Conservation (phyloP, 2,797 vertebrate genomes). For the Tokudaia tokunoshimensis region DNA sequence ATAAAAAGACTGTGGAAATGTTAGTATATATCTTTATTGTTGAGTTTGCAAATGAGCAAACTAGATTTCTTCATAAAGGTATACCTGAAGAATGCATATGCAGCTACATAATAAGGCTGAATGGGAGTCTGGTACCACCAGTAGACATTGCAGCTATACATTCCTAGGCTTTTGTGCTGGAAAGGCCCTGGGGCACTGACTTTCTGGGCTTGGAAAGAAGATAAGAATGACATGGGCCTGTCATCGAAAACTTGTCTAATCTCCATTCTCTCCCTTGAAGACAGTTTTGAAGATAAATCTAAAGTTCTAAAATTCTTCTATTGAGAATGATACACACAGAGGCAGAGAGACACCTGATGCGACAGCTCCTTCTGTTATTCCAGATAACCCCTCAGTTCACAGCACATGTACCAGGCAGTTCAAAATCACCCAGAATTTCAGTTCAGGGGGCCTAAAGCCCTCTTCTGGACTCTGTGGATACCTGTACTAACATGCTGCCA, state of each 20-base stretch:
- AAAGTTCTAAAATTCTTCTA: neutral
- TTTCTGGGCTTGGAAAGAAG: neutral
- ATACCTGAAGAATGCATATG: neutral
- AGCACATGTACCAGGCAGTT: neutral
- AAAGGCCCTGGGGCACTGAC: accelerated
- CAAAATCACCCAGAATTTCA: neutral
- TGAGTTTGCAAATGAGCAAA: neutral
- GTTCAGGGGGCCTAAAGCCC: neutral
- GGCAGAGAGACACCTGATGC: neutral
- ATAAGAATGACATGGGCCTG: neutral
- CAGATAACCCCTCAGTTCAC: neutral
- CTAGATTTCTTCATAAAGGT: neutral
- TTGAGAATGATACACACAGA: neutral
- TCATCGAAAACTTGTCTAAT: neutral
- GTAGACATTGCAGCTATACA: accelerated
- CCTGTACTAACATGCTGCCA: neutral
- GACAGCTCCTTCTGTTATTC: neutral
- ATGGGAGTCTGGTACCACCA: neutral
- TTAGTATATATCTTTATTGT: neutral
- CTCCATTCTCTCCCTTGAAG: too few relatives aligned
- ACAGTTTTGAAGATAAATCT: too few relatives aligned
- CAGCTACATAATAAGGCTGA: neutral
- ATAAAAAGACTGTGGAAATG: accelerated
- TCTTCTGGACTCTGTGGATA: neutral
- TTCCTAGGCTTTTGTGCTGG: accelerated